Percentiles rank a stretch among this genome's conserved stretches.
phyloP scores from a whole-genome alignment of 2,113 vertebrate species.

The Trichomycterus rosablanca region DNA sequence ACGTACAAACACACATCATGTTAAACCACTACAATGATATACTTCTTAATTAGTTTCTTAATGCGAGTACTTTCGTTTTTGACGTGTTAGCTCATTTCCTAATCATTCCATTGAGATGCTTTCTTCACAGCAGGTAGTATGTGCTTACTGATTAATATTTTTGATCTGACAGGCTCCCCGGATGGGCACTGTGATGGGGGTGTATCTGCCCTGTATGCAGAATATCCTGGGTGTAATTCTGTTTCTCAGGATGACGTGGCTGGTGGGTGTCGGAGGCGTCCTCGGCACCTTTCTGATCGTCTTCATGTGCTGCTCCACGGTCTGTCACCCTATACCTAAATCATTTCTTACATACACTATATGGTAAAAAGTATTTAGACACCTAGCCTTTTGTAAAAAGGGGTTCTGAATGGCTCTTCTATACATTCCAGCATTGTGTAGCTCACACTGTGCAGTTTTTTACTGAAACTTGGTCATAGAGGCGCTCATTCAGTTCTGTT shows the following conservation, averaged over 20 bases:
- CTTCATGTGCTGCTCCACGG: constrained; percentile 94
- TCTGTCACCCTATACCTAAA: constrained; percentile 74
- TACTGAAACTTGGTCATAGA: too few relatives aligned
- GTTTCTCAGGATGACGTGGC: constrained; percentile 96
- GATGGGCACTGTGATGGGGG: constrained; percentile 96
- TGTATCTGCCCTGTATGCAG: constrained; percentile 94
- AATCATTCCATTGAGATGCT: not conserved
- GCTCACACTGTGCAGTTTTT: too few relatives aligned
- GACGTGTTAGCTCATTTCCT: too few relatives aligned
- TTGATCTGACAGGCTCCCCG: constrained; percentile 77
- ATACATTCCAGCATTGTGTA: too few relatives aligned
- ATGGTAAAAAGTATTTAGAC: too few relatives aligned
- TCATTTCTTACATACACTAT: not conserved
- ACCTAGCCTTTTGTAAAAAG: too few relatives aligned
- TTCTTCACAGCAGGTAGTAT: not conserved
- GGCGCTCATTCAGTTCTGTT: too few relatives aligned
- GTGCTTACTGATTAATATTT: constrained; percentile 14
- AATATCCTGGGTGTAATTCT: constrained; percentile 98
- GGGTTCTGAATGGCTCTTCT: too few relatives aligned
- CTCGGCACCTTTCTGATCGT: constrained; percentile 92
- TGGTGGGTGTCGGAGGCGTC: constrained; percentile 89
- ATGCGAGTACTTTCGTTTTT: too few relatives aligned
- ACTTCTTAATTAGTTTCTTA: too few relatives aligned
- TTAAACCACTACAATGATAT: too few relatives aligned
- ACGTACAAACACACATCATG: not conserved